Evolutionary conservation across 2,113 vertebrate genomes (phyloP).

Genomic region (Bolborhynchus lineola): DNA sequence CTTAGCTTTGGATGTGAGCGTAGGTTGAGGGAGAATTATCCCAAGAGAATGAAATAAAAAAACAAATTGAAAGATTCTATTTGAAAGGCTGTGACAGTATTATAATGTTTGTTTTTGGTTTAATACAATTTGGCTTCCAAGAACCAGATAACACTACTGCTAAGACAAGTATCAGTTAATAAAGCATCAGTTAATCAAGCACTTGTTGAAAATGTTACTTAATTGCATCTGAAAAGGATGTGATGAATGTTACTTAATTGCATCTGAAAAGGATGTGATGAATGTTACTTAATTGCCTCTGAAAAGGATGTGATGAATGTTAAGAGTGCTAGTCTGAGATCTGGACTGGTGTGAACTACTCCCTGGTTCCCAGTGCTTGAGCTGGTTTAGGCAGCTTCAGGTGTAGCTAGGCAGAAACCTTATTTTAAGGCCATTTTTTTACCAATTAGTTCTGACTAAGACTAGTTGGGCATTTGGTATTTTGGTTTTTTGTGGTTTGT

Average conservation of each 20-base stretch:
- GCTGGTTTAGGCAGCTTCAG: neutral
- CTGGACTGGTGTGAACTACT: neutral
- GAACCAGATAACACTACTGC: neutral
- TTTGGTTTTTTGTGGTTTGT: neutral
- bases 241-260: neutral
- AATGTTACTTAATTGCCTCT: neutral
- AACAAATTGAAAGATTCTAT: neutral
- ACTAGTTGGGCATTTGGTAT: neutral
- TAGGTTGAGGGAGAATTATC: neutral
- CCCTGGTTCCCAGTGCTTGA: neutral
- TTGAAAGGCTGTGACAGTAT: neutral
- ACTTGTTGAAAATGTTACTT: neutral
- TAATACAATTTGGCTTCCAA: neutral
- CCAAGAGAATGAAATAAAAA: neutral
- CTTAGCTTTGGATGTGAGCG: neutral
- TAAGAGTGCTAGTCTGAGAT: neutral
- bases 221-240: neutral
- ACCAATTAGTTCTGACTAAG: neutral
- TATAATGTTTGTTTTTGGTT: neutral
- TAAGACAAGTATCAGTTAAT: neutral
- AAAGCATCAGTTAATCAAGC: neutral
- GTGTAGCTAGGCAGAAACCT: neutral
- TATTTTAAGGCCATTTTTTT: neutral
- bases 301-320: neutral
- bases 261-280: neutral